Evolutionary conservation across 2,888 invertebrate species (phyloP).

Genomic region (Dusona sp.): DNA sequence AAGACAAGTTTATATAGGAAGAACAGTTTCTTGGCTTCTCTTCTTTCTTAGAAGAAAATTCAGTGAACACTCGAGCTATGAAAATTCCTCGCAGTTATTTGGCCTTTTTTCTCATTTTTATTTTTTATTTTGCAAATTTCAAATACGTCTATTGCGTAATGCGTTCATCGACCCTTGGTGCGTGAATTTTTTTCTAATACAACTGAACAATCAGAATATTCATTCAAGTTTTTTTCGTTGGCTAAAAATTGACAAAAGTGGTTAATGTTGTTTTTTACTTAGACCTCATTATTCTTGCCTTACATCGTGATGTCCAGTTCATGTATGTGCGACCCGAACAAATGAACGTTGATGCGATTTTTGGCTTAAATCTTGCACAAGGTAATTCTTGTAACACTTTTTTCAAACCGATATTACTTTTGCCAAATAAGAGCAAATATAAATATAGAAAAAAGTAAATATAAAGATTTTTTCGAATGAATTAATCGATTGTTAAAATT

Average conservation of each 20-base stretch:
- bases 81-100: conserved; percentile 27
- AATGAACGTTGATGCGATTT: conserved; percentile 82
- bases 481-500: not conserved
- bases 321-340: conserved; percentile 78
- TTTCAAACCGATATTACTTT: not conserved
- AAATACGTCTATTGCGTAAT: conserved; percentile 21
- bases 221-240: conserved; percentile 3
- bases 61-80: conserved; percentile 37
- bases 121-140: not conserved
- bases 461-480: not conserved
- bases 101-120: conserved; percentile 7
- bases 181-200: not conserved
- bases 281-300: conserved; percentile 58
- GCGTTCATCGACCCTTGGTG: conserved; percentile 43
- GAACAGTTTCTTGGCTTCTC: conserved; percentile 17
- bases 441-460: not conserved
- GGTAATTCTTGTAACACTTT: conserved; percentile 75
- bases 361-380: conserved; percentile 82
- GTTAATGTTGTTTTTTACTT: not conserved
- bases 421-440: not conserved
- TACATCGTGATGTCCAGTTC: conserved; percentile 78
- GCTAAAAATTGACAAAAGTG: not conserved
- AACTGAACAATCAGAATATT: not conserved
- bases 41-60: conserved; percentile 51
- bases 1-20: conserved; percentile 69